A percentile compares a stretch with the other conserved stretches of the same genome.
phyloP scores from a whole-genome alignment of 2,797 vertebrate genomes.

The Brachymystax lenok region DNA sequence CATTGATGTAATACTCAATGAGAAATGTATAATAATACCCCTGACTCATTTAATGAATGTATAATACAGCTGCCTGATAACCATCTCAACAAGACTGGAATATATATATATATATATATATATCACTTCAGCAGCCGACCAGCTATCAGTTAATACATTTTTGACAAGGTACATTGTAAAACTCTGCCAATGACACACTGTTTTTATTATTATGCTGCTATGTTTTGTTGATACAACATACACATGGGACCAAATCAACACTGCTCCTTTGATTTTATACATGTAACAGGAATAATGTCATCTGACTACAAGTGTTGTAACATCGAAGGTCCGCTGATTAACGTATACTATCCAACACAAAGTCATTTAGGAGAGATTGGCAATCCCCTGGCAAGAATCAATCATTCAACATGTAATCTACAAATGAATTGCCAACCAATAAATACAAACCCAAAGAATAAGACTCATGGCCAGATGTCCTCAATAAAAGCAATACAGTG shows the following conservation, averaged over 20 bases:
- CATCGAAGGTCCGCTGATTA: constrained; percentile 71
- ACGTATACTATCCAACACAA: constrained; percentile 53
- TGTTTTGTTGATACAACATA: constrained; percentile 71
- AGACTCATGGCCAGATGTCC: neutral
- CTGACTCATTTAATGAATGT: constrained; percentile 57
- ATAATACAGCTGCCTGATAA: constrained; percentile 40
- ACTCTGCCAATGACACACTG: constrained; percentile 66
- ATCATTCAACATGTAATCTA: constrained; percentile 33
- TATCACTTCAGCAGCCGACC: constrained; percentile 48
- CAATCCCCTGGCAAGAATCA: constrained; percentile 44
- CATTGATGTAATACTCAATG: neutral
- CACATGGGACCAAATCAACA: constrained; percentile 65
- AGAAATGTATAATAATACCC: constrained; percentile 41
- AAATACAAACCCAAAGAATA: neutral
- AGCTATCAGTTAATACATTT: constrained; percentile 75
- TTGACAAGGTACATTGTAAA: constrained; percentile 74
- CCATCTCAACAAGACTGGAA: constrained; percentile 49
- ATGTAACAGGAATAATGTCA: constrained; percentile 53
- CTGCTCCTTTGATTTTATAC: constrained; percentile 68
- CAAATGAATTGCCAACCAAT: constrained; percentile 37
- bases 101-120: constrained; percentile 33
- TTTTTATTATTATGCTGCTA: constrained; percentile 64
- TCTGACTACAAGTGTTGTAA: constrained; percentile 69
- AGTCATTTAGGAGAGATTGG: constrained; percentile 49
- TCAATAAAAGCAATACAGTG: neutral